Conservation (phyloP, 2,888 invertebrate genomes). For the Chymomyza procnemis region DNA sequence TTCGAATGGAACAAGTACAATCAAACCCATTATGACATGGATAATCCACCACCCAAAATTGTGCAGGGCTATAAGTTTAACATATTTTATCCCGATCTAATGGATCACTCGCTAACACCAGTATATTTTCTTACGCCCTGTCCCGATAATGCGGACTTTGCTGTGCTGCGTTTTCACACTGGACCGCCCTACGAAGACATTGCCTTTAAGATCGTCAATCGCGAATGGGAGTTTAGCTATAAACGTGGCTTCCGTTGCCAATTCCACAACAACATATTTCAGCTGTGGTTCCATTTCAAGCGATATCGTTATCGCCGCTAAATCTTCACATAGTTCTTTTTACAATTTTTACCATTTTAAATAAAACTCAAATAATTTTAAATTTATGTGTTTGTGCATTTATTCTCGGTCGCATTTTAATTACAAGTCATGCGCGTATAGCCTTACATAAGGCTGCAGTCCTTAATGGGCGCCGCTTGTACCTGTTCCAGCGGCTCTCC, state of each 20-base stretch:
- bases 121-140: conserved; percentile 95
- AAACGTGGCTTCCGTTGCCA: conserved; percentile 99
- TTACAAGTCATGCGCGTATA: background rate
- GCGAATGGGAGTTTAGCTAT: conserved; percentile 99
- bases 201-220: conserved; percentile 98
- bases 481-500: conserved; percentile 81
- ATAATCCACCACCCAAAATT: conserved; percentile 99
- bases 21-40: conserved; percentile 99
- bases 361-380: background rate
- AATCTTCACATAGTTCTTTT: conserved; percentile 1
- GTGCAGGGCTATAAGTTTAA: conserved; percentile 99
- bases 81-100: conserved; percentile 99
- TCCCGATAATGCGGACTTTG: conserved; percentile 95
- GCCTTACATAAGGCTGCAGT: conserved; percentile 74
- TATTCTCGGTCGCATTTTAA: background rate
- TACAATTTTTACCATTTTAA: background rate
- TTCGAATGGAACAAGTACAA: conserved; percentile 99
- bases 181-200: conserved; percentile 99
- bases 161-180: conserved; percentile 95
- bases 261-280: conserved; percentile 99
- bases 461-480: conserved; percentile 82
- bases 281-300: conserved; percentile 99
- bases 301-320: conserved; percentile 95
- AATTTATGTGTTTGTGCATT: background rate
- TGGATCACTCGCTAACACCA: conserved; percentile 94